Evolutionary conservation across 2,113 vertebrate species (phyloP).

Genomic region (Sapajus apella): DNA sequence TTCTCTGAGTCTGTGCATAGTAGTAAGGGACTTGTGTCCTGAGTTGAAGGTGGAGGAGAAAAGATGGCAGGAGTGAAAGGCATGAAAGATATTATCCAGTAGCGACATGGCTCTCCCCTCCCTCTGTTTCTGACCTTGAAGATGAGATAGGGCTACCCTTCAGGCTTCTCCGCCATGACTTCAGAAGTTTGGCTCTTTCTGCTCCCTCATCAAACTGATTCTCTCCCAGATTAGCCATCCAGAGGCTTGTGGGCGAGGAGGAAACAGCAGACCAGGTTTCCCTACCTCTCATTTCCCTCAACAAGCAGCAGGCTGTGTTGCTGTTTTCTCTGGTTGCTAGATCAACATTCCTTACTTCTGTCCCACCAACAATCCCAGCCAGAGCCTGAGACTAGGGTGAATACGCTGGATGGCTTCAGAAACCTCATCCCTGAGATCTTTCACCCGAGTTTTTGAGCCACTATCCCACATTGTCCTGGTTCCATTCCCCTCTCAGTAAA

Average conservation of each 20-base stretch:
- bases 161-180: neutral
- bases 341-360: conserved; percentile 18
- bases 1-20: neutral
- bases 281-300: neutral
- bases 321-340: conserved; percentile 39
- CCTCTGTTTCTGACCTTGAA: neutral
- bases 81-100: fast-evolving
- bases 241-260: neutral
- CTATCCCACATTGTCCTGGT: neutral
- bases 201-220: neutral
- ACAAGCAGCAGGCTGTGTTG: neutral
- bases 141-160: neutral
- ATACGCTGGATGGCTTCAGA: too few species aligned
- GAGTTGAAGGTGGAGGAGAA: neutral
- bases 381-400: neutral
- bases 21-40: neutral
- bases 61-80: neutral
- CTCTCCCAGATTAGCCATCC: neutral
- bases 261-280: neutral
- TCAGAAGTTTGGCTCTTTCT: neutral
- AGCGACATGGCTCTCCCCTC: neutral
- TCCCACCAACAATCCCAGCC: neutral
- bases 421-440: neutral
- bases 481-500: neutral
- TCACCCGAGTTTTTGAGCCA: neutral